Evolutionary conservation across 2,797 vertebrate genomes (phyloP).

Genomic region (Protosalanx chinensis): DNA sequence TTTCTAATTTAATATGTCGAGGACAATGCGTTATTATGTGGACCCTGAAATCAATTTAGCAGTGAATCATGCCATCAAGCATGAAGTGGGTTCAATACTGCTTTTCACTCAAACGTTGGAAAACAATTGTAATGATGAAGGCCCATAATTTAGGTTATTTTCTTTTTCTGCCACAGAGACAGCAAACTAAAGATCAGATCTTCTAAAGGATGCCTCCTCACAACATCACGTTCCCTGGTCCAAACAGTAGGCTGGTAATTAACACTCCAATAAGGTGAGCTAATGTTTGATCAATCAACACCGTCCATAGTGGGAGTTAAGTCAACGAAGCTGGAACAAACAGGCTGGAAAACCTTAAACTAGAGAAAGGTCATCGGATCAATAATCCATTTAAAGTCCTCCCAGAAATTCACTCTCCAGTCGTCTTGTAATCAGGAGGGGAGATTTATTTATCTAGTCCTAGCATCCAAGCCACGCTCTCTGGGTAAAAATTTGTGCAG

Average conservation of each 20-base stretch:
- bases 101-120: conserved; percentile 18
- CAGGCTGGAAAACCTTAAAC: conserved; percentile 52
- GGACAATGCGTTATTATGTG: conserved; percentile 46
- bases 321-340: conserved; percentile 64
- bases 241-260: conserved; percentile 58
- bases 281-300: conserved; percentile 67
- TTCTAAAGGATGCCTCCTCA: no score
- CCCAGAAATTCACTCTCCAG: conserved; percentile 59
- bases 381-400: conserved; percentile 81
- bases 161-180: background rate
- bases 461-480: conserved; percentile 46
- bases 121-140: conserved; percentile 34
- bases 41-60: conserved; percentile 46
- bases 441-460: conserved; percentile 74
- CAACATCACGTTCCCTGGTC: background rate
- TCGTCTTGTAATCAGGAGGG: conserved; percentile 61
- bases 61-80: conserved; percentile 45
- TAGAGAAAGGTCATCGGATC: conserved; percentile 75
- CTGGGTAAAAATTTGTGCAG: conserved; percentile 21
- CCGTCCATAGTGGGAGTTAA: conserved; percentile 55
- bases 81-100: conserved; percentile 29
- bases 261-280: conserved; percentile 58
- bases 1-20: conserved; percentile 44
- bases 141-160: conserved; percentile 20
- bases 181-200: background rate